phyloP scores from a whole-genome alignment of 2,113 vertebrate species.

The Muscicapa adusta region DNA sequence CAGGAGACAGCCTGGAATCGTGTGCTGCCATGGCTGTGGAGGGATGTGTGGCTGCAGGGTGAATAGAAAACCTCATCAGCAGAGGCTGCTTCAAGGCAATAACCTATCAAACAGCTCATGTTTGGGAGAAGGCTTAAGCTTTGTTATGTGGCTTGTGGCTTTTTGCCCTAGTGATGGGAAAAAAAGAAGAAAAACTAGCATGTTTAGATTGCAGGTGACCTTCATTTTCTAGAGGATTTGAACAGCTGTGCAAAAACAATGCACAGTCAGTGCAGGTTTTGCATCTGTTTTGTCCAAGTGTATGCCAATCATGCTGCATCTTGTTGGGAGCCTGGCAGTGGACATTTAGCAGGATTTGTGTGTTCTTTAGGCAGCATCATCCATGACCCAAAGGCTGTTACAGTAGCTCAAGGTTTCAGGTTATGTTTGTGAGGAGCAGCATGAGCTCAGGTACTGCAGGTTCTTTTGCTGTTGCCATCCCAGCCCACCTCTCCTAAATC shows the following conservation, averaged over 20 bases:
- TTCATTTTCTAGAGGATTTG: not conserved
- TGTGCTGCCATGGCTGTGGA: not conserved
- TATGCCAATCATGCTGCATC: not conserved
- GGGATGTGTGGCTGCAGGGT: not conserved
- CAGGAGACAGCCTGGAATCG: not conserved
- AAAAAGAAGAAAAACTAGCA: not conserved
- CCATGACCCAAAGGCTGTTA: rapidly evolving
- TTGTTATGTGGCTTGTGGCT: not conserved
- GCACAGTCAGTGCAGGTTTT: not conserved
- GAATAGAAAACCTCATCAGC: not conserved
- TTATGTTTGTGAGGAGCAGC: not conserved
- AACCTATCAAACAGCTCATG: not conserved
- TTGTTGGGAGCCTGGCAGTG: not conserved
- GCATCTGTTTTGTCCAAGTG: not conserved
- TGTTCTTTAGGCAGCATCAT: not conserved
- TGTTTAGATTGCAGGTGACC: not conserved
- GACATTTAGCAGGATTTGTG: rapidly evolving
- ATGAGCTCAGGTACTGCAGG: not conserved
- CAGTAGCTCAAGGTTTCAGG: not conserved
- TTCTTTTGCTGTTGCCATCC: not conserved
- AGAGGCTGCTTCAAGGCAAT: not conserved
- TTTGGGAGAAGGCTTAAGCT: not conserved
- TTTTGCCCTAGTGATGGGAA: not conserved
- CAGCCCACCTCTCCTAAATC: not conserved
- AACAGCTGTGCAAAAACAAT: not conserved